Evolutionary conservation across 2,113 vertebrate species (phyloP).

Genomic region (Notechis scutatus): DNA sequence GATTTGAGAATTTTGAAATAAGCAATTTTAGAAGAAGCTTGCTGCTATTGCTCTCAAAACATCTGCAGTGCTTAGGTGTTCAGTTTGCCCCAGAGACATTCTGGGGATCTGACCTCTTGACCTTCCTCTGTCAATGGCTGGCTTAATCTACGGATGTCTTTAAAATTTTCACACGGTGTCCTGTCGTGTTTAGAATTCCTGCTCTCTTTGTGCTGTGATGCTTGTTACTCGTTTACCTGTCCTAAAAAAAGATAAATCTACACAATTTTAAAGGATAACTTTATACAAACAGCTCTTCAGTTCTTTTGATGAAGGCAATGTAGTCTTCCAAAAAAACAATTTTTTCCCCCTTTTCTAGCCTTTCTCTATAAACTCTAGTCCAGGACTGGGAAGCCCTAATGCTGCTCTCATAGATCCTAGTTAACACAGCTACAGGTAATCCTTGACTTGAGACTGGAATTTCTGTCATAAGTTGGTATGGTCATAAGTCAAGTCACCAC

Average conservation of each 20-base stretch:
- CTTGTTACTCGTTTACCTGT: neutral
- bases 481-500: neutral
- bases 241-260: neutral
- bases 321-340: neutral
- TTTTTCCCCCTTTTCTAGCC: neutral
- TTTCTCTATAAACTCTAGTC: neutral
- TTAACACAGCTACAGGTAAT: neutral
- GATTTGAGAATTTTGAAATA: neutral
- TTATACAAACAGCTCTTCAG: neutral
- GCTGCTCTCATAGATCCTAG: neutral
- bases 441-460: neutral
- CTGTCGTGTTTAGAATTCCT: neutral
- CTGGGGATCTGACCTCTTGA: constrained; percentile 18
- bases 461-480: neutral
- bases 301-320: neutral
- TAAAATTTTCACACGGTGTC: accelerated
- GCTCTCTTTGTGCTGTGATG: neutral
- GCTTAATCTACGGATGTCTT: constrained; percentile 17
- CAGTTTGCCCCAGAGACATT: neutral
- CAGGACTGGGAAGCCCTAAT: neutral
- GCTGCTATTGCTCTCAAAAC: neutral
- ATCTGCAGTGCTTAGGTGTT: neutral
- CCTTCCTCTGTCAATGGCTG: constrained; percentile 16
- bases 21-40: neutral
- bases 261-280: neutral